Evolutionary conservation across 2,113 vertebrate genomes (phyloP), one percentile per base, ranked within the genome.

Genomic region (Campylomormyrus tamandua): DNA sequence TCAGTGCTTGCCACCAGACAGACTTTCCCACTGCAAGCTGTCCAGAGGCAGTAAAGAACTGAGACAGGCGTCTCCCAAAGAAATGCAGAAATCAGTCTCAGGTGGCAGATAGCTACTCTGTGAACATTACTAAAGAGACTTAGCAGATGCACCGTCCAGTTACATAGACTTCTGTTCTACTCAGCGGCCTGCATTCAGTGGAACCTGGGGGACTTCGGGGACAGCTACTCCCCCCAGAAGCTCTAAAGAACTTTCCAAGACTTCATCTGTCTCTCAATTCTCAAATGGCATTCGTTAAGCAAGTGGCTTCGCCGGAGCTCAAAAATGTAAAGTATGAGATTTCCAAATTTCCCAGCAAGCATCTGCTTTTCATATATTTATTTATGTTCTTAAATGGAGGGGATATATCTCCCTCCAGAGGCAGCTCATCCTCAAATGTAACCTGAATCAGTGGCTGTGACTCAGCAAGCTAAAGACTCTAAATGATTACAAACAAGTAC

Each of bases 271-370:
- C 80, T 93, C 91, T 95, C 93, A 94, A 92, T 91, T 92, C 92
- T 93, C 91, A 92, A 92, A 27, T 93, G 93, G 91, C 91, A 91
- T 93, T 90, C 92, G 91, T 91, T 39, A 88, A 91, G 92, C 91
- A 90, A 95, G 35, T 66, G 87, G 52, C 39, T 50, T 95, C 90
- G 91, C 93, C 93, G 94, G 93, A 95, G 95, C 95, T 91, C 91
- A 91, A 91, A 77, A 90, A 90, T 89, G 92, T 90, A 53, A 92
- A 91, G 70, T 77, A 92, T 89, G 56, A 66, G 93, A 91, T 95
- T 95, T 95, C 94, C 94, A 94, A 91, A 53, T 89, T 87, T 92
- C 91, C 10, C 88, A 90, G 91, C 91, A 91, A 92, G 91, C 94
- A 94, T 62, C 56, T 88, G 87, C 52, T 45, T 88, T 88, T 88